A percentile compares a stretch with the other conserved stretches of the same genome.
These are phyloP conservation scores for Centropus unirufus DNA, from an alignment of 2,113 vertebrate species.

Conservation along the genomic window DNA sequence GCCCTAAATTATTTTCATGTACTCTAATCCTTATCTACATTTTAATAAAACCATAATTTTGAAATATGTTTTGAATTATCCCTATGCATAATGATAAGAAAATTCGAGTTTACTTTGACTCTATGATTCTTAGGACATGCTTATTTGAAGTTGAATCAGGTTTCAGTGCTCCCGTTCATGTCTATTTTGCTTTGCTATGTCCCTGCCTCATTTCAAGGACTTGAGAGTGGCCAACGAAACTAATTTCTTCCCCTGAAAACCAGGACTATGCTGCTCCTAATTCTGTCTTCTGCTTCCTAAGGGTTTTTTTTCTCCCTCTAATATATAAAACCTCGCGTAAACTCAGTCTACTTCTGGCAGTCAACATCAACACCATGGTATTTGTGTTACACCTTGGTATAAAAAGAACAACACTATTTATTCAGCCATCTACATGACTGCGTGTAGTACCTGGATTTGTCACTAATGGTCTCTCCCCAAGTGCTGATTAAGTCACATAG, in stretches of 20 bases:
- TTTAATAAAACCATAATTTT: background rate
- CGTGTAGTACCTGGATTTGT: background rate
- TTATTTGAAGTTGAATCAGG: background rate
- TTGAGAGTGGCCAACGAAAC: background rate
- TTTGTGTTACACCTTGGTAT: background rate
- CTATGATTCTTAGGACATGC: background rate
- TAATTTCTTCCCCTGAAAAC: background rate
- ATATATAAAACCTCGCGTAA: background rate
- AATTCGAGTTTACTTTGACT: background rate
- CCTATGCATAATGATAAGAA: background rate
- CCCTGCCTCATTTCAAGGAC: background rate
- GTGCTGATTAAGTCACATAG: conserved; percentile 18
- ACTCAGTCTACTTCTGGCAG: background rate
- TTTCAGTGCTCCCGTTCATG: background rate
- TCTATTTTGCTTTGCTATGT: background rate
- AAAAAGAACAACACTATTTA: conserved; percentile 1
- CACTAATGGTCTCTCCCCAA: background rate
- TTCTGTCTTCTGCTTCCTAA: background rate
- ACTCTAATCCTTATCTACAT: conserved; percentile 4
- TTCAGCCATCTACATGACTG: background rate
- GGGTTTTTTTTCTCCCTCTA: background rate
- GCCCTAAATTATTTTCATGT: background rate
- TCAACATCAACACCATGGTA: background rate
- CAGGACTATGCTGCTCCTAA: background rate
- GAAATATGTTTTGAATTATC: background rate